Evolutionary conservation across 2,888 invertebrate genomes (phyloP).

Genomic region (Melanophora roralis): DNA sequence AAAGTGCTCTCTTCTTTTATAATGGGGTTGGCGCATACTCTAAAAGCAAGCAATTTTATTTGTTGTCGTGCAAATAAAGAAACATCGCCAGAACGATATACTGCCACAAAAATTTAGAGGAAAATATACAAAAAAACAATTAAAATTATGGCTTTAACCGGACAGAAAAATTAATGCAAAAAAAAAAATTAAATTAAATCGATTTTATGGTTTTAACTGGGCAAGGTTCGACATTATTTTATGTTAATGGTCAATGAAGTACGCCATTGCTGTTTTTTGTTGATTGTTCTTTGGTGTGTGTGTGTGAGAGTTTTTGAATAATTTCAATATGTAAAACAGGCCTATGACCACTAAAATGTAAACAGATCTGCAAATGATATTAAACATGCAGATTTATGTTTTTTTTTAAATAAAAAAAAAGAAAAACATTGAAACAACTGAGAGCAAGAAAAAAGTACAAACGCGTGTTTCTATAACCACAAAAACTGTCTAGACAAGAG

Average conservation of each 20-base stretch:
- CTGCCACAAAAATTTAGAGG: conserved; percentile 27
- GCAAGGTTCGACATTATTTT: conserved; percentile 55
- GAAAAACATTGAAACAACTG: neutral
- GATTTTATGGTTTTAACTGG: conserved; percentile 60
- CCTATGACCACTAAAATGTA: conserved; percentile 46
- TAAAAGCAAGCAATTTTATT: conserved; percentile 27
- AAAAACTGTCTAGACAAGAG: conserved; percentile 60
- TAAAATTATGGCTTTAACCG: conserved; percentile 55
- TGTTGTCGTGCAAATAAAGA: neutral
- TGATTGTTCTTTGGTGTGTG: conserved; percentile 19
- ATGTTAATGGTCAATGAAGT: conserved; percentile 58
- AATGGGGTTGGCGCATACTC: conserved; percentile 39
- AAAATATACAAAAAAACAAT: conserved; percentile 21
- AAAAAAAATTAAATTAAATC: conserved; percentile 59
- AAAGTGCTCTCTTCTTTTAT: conserved; percentile 52
- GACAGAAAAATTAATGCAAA: conserved; percentile 34
- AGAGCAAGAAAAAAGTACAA: conserved; percentile 28
- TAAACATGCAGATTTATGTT: conserved; percentile 48
- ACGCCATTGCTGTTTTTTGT: conserved; percentile 26
- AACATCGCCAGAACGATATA: conserved; percentile 8
- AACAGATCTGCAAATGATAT: conserved; percentile 19
- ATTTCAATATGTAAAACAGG: conserved; percentile 59
- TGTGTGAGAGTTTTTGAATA: conserved; percentile 21
- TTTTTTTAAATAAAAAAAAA: neutral
- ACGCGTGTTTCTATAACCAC: conserved; percentile 60